These are phyloP conservation scores for Carlito syrichta DNA, from an alignment of 2,113 vertebrate species.

Conservation along the genomic window DNA sequence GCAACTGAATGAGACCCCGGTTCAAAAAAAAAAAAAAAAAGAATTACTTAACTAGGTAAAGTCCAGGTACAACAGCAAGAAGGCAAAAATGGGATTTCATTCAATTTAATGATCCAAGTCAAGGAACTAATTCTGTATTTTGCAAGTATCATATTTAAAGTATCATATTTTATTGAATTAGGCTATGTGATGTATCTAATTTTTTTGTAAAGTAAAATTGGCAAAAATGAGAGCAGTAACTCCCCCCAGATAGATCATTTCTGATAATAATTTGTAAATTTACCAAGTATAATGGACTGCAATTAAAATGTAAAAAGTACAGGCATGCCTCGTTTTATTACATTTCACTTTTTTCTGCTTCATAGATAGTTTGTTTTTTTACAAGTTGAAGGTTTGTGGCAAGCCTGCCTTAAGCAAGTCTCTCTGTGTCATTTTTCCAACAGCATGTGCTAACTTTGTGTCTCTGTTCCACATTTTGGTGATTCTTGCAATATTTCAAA, in stretches of 20 bases:
- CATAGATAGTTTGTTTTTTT: background rate
- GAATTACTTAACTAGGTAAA: constrained; percentile 22
- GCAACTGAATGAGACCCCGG: no score
- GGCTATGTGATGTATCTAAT: background rate
- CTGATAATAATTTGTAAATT: constrained; percentile 16
- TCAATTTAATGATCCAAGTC: background rate
- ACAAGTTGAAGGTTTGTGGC: background rate
- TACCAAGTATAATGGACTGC: background rate
- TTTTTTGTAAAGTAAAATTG: constrained; percentile 25
- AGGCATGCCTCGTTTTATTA: background rate
- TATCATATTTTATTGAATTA: constrained; percentile 48
- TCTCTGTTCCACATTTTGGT: background rate
- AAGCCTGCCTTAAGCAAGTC: background rate
- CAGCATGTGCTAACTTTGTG: background rate
- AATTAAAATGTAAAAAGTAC: background rate
- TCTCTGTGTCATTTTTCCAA: background rate
- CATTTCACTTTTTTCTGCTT: background rate
- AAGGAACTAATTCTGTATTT: constrained; percentile 26
- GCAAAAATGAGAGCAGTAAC: background rate
- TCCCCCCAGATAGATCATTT: background rate
- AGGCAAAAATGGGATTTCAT: constrained; percentile 13
- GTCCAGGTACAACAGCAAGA: background rate
- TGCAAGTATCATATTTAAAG: constrained; percentile 24
- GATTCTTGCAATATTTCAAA: background rate
- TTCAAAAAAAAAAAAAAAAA: no score